Conservation (phyloP, 2,797 vertebrate genomes). For the Mus minutoides region DNA sequence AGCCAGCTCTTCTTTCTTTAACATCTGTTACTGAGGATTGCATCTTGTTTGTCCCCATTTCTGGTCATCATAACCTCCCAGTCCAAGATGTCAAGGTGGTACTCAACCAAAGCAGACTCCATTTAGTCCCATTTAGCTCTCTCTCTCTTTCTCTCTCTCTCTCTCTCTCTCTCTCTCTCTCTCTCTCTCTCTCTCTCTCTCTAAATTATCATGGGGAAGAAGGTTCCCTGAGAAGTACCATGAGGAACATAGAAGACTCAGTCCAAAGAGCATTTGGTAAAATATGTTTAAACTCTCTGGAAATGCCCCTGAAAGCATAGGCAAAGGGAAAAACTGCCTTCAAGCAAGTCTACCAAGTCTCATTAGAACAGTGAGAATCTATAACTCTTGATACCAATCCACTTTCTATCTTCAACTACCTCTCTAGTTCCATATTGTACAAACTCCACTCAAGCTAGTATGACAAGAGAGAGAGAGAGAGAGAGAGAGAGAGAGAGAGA, state of each 20-base stretch:
- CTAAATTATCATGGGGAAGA: not conserved
- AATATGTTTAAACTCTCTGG: constrained; percentile 22
- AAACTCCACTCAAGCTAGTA: not conserved
- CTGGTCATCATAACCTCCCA: constrained; percentile 34
- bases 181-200: not conserved
- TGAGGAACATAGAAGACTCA: not conserved
- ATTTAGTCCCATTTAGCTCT: not conserved
- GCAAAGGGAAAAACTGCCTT: constrained; percentile 12
- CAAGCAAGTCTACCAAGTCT: not conserved
- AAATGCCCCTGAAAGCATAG: constrained; percentile 39
- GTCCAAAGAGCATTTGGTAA: constrained; percentile 5
- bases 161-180: not conserved
- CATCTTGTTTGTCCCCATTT: constrained; percentile 60
- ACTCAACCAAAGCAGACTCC: constrained; percentile 1
- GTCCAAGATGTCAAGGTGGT: not conserved
- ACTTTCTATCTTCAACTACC: not conserved
- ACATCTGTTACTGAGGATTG: constrained; percentile 29
- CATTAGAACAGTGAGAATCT: not conserved
- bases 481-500: no score
- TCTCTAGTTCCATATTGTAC: not conserved
- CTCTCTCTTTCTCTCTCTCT: not conserved
- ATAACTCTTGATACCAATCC: not conserved
- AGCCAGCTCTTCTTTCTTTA: constrained; percentile 46
- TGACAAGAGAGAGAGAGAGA: not conserved
- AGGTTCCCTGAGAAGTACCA: not conserved